Conservation (phyloP, 2,888 invertebrate genomes). For the Rugalucina vietnamica region DNA sequence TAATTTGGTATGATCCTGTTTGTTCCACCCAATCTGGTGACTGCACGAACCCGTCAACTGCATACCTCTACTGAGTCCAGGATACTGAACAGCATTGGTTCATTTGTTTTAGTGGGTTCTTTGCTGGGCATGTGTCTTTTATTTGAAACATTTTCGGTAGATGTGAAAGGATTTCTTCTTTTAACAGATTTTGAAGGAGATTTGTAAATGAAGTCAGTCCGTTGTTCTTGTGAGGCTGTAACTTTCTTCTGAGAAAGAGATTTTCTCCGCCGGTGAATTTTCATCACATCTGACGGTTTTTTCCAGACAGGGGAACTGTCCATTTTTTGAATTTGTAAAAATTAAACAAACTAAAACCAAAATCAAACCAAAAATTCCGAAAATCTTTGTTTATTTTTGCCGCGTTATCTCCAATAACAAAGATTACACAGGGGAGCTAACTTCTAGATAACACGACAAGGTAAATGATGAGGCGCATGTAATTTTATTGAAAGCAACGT, state of each 20-base stretch:
- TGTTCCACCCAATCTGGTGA: background rate
- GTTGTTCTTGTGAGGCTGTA: conserved; percentile 43
- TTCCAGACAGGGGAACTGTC: conserved; percentile 84
- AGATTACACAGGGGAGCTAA: too few species aligned
- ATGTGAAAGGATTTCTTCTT: conserved; percentile 53
- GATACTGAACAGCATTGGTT: background rate
- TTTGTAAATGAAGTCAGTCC: conserved; percentile 58
- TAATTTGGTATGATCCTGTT: too few species aligned
- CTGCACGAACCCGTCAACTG: background rate
- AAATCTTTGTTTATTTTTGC: too few species aligned
- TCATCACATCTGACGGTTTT: conserved; percentile 88
- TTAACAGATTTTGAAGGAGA: conserved; percentile 58
- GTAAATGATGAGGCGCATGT: too few species aligned
- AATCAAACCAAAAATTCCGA: too few species aligned
- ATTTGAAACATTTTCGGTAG: background rate
- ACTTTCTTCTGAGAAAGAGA: conserved; percentile 77
- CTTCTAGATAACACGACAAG: too few species aligned
- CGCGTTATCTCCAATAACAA: too few species aligned
- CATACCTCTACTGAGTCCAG: background rate
- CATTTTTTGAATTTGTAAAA: conserved; percentile 41
- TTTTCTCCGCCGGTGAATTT: conserved; percentile 90
- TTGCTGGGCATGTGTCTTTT: background rate
- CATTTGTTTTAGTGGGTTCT: background rate
- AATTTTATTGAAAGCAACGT: too few species aligned
- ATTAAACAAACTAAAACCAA: too few species aligned